Conservation (phyloP, 2,113 vertebrate species). For the Lethenteron camtschaticum region DNA sequence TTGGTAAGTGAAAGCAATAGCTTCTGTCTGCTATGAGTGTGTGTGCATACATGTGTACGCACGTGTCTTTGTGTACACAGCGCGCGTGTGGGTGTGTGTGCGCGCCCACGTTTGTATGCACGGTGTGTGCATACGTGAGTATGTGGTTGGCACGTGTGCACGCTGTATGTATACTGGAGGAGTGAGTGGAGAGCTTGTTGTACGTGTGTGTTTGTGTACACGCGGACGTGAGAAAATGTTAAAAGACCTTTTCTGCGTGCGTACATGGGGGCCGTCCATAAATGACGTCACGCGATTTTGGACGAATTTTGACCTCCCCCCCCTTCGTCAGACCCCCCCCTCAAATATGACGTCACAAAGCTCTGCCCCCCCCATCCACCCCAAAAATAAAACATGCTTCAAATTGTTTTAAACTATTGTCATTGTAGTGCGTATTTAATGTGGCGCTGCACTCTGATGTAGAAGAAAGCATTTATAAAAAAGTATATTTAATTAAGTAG, state of each 20-base stretch:
- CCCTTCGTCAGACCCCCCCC: background rate
- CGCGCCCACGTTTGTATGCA: background rate
- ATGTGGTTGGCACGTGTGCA: background rate
- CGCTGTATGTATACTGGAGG: background rate
- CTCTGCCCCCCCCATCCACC: too few relatives aligned
- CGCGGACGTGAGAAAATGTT: background rate
- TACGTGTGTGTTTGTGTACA: background rate
- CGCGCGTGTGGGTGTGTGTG: background rate
- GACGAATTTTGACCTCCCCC: background rate
- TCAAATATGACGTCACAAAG: too few relatives aligned
- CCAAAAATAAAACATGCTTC: too few relatives aligned
- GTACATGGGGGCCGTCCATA: background rate
- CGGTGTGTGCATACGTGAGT: background rate
- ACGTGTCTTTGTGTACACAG: background rate
- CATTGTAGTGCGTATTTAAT: too few relatives aligned
- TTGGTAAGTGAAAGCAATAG: background rate
- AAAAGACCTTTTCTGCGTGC: background rate
- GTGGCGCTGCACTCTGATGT: too few relatives aligned
- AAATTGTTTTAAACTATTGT: too few relatives aligned
- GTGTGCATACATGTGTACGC: background rate
- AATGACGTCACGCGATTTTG: background rate
- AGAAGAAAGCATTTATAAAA: too few relatives aligned
- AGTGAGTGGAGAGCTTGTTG: background rate
- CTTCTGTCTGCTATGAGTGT: background rate
- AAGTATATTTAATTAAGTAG: too few relatives aligned